Evolutionary conservation across 2,113 vertebrate species (phyloP).

Genomic region (Orycteropus afer): DNA sequence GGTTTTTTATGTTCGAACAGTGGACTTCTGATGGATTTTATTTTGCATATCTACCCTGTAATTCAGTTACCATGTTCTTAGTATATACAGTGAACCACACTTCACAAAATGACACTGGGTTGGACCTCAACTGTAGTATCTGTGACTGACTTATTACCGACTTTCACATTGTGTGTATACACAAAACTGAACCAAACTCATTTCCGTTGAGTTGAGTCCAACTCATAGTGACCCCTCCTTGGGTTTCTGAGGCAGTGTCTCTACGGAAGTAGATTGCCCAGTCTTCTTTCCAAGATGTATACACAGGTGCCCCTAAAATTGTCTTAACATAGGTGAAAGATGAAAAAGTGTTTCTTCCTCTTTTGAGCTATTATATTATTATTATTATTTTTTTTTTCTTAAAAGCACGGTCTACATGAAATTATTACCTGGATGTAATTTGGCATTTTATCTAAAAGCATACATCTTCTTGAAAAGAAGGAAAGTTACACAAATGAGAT

Average conservation of each 20-base stretch:
- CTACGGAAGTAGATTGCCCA: too few species aligned
- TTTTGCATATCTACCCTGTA: not conserved
- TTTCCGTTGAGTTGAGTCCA: not conserved
- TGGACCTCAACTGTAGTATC: not conserved
- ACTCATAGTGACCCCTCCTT: not conserved
- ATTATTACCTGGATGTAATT: not conserved
- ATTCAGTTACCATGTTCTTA: not conserved
- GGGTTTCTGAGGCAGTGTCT: too few species aligned
- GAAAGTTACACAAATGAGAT: not conserved
- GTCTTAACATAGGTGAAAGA: not conserved
- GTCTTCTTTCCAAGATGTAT: too few species aligned
- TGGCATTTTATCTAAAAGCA: not conserved
- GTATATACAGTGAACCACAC: not conserved
- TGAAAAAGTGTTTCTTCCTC: constrained; percentile 27
- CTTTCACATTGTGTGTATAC: not conserved
- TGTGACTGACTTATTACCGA: not conserved
- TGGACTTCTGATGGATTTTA: not conserved
- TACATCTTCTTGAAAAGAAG: constrained; percentile 32
- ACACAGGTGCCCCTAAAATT: not conserved
- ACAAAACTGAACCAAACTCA: too few species aligned
- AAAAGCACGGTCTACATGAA: not conserved
- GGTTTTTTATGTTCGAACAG: too few species aligned
- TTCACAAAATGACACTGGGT: not conserved
- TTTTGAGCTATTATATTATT: not conserved
- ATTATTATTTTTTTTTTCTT: constrained; percentile 13